phyloP scores from a whole-genome alignment of 1,140 invertebrate species.

The Brachionus sp. region DNA sequence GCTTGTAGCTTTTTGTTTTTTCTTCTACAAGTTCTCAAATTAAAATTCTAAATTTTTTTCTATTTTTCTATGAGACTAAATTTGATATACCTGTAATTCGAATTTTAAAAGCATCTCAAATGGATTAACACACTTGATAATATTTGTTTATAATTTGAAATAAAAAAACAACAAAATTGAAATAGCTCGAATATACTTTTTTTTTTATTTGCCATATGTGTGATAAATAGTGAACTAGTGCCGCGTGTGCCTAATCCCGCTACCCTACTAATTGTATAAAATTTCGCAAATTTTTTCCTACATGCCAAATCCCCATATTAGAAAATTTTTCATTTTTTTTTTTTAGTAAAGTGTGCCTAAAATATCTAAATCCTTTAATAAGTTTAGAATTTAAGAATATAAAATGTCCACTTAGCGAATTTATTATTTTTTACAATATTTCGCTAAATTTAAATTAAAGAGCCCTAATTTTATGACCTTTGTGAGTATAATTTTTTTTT shows the following conservation, averaged over 20 bases:
- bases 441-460: neutral
- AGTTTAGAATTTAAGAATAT: constrained; percentile 18
- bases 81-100: constrained; percentile 37
- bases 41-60: neutral
- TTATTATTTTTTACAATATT: neutral
- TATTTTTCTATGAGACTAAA: neutral
- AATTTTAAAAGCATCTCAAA: constrained; percentile 13
- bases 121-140: constrained; percentile 40
- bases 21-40: neutral
- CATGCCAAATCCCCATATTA: neutral
- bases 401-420: constrained; percentile 35
- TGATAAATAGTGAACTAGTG: neutral
- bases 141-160: constrained; percentile 35
- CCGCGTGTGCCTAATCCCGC: neutral
- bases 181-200: neutral
- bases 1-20: neutral
- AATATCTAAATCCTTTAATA: constrained; percentile 34
- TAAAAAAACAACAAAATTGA: neutral
- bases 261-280: constrained; percentile 14
- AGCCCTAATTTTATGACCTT: constrained; percentile 10
- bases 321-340: neutral
- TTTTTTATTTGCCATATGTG: neutral
- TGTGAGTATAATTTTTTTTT: neutral
- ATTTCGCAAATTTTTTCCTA: neutral
- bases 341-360: neutral